A percentile compares a stretch with the other conserved stretches of the same genome.
These are phyloP conservation scores for Spodoptera frugiperda DNA, from an alignment of 1,140 invertebrate genomes.

Conservation along the genomic window DNA sequence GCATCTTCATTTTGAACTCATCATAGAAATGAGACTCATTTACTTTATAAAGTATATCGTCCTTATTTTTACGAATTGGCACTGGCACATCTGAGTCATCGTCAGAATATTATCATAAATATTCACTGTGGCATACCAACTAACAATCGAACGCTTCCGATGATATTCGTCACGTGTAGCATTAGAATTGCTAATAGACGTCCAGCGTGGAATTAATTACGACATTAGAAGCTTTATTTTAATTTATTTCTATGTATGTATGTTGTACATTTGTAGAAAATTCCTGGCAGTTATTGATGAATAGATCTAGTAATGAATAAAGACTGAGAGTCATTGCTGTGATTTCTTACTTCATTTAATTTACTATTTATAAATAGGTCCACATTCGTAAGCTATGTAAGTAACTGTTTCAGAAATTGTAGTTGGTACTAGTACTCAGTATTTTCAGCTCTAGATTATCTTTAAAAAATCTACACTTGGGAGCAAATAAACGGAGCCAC, in stretches of 20 bases:
- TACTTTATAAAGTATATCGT: not conserved
- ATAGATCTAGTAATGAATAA: not conserved
- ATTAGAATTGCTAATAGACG: slow-evolving; percentile 45
- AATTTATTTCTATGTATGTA: not conserved
- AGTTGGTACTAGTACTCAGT: no score
- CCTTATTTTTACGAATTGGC: not conserved
- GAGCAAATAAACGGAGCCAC: no score
- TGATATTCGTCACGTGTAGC: slow-evolving; percentile 42
- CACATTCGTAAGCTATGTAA: no score
- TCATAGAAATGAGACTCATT: no score
- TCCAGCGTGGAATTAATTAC: slow-evolving; percentile 42
- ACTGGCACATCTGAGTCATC: slow-evolving; percentile 3
- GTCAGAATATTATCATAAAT: slow-evolving; percentile 42
- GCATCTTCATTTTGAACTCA: no score
- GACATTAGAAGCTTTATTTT: slow-evolving; percentile 40
- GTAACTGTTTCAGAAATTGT: no score
- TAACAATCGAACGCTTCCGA: slow-evolving; percentile 28
- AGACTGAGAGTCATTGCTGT: not conserved
- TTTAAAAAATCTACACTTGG: no score
- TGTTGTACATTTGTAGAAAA: not conserved
- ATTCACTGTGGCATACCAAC: slow-evolving; percentile 27
- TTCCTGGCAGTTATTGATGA: not conserved
- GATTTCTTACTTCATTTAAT: no score
- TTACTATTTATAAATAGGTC: no score
- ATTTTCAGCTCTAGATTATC: no score